These are phyloP conservation scores for Aphidius colemani DNA, from an alignment of 2,888 invertebrate genomes.

Conservation along the genomic window DNA sequence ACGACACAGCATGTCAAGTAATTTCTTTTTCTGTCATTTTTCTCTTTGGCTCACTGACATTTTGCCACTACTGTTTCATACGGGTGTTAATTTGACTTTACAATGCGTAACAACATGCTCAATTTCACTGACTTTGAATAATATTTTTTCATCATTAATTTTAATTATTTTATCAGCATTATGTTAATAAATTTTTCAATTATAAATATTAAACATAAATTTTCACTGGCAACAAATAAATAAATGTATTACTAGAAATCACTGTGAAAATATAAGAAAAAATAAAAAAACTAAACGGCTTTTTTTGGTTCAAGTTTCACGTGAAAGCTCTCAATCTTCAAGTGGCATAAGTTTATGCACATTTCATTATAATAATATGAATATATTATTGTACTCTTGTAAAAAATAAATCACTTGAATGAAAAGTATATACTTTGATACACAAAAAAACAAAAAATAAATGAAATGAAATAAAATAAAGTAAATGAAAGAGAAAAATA, in stretches of 20 bases:
- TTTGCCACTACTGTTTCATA: constrained; percentile 24
- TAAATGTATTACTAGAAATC: too few relatives aligned
- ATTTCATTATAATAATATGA: too few relatives aligned
- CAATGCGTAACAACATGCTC: constrained; percentile 51
- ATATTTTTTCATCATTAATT: constrained; percentile 36
- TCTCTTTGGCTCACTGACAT: constrained; percentile 8
- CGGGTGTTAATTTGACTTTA: constrained; percentile 54
- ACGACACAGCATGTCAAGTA: constrained; percentile 47
- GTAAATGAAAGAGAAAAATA: constrained; percentile 30
- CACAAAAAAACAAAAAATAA: constrained; percentile 30
- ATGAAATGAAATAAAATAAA: constrained; percentile 24
- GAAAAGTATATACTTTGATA: constrained; percentile 31
- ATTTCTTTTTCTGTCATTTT: constrained; percentile 46
- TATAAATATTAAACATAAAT: too few relatives aligned
- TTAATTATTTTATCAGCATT: neutral
- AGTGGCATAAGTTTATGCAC: too few relatives aligned
- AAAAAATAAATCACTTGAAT: constrained; percentile 19
- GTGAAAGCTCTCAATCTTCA: too few relatives aligned
- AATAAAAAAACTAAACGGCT: too few relatives aligned
- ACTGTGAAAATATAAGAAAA: too few relatives aligned
- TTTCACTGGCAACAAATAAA: too few relatives aligned
- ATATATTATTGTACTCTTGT: neutral
- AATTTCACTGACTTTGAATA: constrained; percentile 47
- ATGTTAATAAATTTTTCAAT: neutral
- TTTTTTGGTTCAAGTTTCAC: too few relatives aligned